Conservation (phyloP, 2,113 vertebrate genomes). For the Sisor rabdophorus region DNA sequence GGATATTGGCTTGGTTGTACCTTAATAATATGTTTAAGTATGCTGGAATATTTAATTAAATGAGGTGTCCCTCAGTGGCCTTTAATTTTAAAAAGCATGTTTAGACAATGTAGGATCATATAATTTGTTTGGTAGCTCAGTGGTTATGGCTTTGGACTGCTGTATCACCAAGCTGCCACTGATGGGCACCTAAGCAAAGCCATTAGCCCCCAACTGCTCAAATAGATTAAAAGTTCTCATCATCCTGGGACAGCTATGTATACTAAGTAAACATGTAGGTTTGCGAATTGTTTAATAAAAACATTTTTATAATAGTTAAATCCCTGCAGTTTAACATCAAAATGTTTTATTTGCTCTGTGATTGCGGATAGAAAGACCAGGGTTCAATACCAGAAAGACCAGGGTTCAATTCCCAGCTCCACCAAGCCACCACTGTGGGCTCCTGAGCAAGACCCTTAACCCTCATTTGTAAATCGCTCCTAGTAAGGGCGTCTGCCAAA, state of each 20-base stretch:
- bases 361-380: constrained; percentile 35
- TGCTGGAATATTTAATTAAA: not conserved
- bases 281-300: constrained; percentile 5
- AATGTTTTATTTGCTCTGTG: constrained; percentile 23
- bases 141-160: too few relatives aligned
- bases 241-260: too few relatives aligned
- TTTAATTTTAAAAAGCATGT: not conserved
- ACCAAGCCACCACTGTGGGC: too few relatives aligned
- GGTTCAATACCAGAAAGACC: too few relatives aligned
- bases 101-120: not conserved
- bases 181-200: too few relatives aligned
- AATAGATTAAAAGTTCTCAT: too few relatives aligned
- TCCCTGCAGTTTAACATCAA: constrained; percentile 30
- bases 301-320: not conserved
- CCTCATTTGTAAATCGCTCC: too few relatives aligned
- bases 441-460: too few relatives aligned
- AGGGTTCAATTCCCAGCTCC: too few relatives aligned
- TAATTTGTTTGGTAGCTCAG: not conserved
- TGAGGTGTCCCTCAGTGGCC: not conserved
- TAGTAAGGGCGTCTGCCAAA: too few relatives aligned
- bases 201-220: too few relatives aligned
- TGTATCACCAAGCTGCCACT: too few relatives aligned
- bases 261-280: not conserved
- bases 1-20: not conserved
- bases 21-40: not conserved